Percentiles rank a stretch among this genome's conserved stretches.
Conservation (phyloP, 2,113 vertebrate genomes). For the Protobothrops flavoviridis region DNA sequence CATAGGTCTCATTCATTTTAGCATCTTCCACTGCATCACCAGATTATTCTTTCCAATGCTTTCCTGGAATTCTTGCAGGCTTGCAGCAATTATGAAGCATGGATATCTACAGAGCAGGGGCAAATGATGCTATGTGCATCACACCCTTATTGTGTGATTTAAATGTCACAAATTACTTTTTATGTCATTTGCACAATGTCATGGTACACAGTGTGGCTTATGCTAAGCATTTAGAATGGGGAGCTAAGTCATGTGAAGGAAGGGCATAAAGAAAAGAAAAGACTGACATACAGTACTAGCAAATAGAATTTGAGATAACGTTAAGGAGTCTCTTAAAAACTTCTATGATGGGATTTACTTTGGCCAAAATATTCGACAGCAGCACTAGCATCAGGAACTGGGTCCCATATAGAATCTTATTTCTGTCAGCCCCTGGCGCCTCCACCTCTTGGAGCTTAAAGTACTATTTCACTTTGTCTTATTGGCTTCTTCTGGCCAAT, state of each 20-base stretch:
- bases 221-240: background rate
- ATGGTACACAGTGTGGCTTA: background rate
- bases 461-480: background rate
- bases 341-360: background rate
- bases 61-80: background rate
- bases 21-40: background rate
- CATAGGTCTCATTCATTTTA: background rate
- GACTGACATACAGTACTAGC: background rate
- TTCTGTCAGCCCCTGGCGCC: background rate
- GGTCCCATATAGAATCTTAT: background rate
- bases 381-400: background rate
- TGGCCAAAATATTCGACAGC: background rate
- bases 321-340: background rate
- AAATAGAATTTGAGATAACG: background rate
- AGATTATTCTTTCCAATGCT: background rate
- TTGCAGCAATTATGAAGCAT: background rate
- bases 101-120: background rate
- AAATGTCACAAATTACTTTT: background rate
- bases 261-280: background rate
- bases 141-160: background rate
- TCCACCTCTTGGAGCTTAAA: background rate
- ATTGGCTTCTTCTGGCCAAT: background rate
- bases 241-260: background rate
- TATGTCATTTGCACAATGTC: background rate
- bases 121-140: background rate